Evolutionary conservation across 1,140 invertebrate species (phyloP).

Genomic region (Hetaerina americana): DNA sequence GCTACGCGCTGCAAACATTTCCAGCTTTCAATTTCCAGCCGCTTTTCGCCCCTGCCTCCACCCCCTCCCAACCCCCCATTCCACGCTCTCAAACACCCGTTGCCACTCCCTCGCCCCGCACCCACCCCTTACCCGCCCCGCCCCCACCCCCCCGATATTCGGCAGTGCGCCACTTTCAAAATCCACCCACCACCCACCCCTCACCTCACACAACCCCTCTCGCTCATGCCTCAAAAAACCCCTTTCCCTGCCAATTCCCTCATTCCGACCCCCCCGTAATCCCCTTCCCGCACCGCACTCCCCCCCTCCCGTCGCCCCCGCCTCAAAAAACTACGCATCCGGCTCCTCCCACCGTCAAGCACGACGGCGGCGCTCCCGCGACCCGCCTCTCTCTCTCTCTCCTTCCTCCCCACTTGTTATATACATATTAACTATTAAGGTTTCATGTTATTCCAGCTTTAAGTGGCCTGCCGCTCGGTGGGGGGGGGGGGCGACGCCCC

Average conservation of each 20-base stretch:
- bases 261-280: background rate
- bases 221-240: background rate
- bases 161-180: background rate
- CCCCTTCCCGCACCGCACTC: background rate
- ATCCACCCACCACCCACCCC: too few relatives aligned
- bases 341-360: too few relatives aligned
- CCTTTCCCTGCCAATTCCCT: background rate
- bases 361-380: background rate
- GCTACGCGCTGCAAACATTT: background rate
- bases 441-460: background rate
- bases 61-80: background rate
- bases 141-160: background rate
- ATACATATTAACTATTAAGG: background rate
- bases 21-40: background rate
- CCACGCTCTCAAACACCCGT: too few relatives aligned
- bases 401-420: background rate
- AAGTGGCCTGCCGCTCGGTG: background rate
- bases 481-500: too few relatives aligned
- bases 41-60: background rate
- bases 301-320: background rate
- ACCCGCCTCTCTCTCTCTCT: background rate
- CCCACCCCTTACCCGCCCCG: background rate
- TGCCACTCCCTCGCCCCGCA: background rate
- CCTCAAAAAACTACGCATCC: too few relatives aligned
- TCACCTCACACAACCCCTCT: background rate